Base-by-base conservation (phyloP, 2,113 vertebrate species). In the Phyllostomus hastatus region DNA sequence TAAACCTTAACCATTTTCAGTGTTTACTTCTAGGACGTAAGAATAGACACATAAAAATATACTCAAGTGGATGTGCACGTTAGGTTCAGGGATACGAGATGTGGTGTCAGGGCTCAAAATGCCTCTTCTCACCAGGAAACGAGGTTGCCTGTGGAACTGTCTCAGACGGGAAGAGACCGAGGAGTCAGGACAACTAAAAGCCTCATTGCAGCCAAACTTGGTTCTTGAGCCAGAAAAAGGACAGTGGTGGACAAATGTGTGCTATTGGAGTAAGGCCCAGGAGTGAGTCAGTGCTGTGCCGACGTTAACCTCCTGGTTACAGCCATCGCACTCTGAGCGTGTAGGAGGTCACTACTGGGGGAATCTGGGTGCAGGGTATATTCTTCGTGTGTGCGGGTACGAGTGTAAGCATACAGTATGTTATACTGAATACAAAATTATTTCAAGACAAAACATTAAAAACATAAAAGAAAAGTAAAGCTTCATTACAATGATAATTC, bases 241-340 rank as follows among this genome's bases (percentile, higher is more conserved):
- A 78, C 20, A 4, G 19, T 4, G 24, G 64, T 10, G 17, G 46
- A 43, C 81, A 43, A 31, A 79, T 2, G 14, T 1, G 48, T n/a
- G 24, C 48, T 12, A 20, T 0, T 17, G 72, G 22, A 88, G 38
- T 24, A 35, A 20, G 19, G 54, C n/a, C 73, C 19, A 3, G 16
- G 26, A 38, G 5, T 28, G 0, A 54, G 41, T 4, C 6, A 14
- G 24, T 14, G 31, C 0, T 7, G 1, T 5, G 8, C 46, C 80
- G 10, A 2, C 11, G 85, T 17, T 43, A 31, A 20, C 24, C 67
- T 75, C 50, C 52, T 19, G 66, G 20, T 38, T 20, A 41, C 0
- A 10, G 43, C 1, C 22, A 35, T 15, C 15, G 9, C 0, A 9
- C 59, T 67, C 10, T 1, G 31, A 35, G 41, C 10, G 52, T 2